Percentiles rank a stretch among this genome's conserved stretches.
Evolutionary conservation across 2,888 invertebrate species (phyloP).

Genomic region (Melitaea athalia): DNA sequence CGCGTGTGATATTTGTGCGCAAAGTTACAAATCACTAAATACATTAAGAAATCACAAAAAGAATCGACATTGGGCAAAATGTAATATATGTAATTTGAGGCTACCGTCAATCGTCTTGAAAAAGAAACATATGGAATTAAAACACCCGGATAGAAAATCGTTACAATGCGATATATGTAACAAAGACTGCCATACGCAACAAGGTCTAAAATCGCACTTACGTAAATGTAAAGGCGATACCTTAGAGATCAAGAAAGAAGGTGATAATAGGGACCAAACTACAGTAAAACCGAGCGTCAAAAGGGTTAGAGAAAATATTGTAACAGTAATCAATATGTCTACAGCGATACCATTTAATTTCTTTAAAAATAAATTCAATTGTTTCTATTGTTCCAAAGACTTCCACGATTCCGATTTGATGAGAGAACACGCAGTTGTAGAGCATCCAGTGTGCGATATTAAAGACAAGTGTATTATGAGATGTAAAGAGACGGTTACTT

Average conservation of each 20-base stretch:
- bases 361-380: slow-evolving; percentile 75
- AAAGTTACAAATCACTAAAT: slow-evolving; percentile 66
- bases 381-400: slow-evolving; percentile 75
- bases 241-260: slow-evolving; percentile 61
- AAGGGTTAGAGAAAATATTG: slow-evolving; percentile 70
- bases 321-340: slow-evolving; percentile 73
- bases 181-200: slow-evolving; percentile 73
- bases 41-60: slow-evolving; percentile 69
- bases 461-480: slow-evolving; percentile 72
- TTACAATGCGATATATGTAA: slow-evolving; percentile 67
- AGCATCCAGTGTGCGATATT: slow-evolving; percentile 69
- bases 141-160: slow-evolving; percentile 72
- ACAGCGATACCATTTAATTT: slow-evolving; percentile 77
- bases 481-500: slow-evolving; percentile 71
- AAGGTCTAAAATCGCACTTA: slow-evolving; percentile 69
- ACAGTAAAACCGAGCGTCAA: slow-evolving; percentile 68
- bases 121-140: slow-evolving; percentile 68
- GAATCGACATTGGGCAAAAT: slow-evolving; percentile 68
- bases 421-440: slow-evolving; percentile 67
- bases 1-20: slow-evolving; percentile 66
- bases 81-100: slow-evolving; percentile 66
- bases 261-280: slow-evolving; percentile 57
- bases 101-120: slow-evolving; percentile 69
- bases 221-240: slow-evolving; percentile 67
- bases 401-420: slow-evolving; percentile 70